phyloP scores from a whole-genome alignment of 2,113 vertebrate genomes.

The Pampusana beccarii region DNA sequence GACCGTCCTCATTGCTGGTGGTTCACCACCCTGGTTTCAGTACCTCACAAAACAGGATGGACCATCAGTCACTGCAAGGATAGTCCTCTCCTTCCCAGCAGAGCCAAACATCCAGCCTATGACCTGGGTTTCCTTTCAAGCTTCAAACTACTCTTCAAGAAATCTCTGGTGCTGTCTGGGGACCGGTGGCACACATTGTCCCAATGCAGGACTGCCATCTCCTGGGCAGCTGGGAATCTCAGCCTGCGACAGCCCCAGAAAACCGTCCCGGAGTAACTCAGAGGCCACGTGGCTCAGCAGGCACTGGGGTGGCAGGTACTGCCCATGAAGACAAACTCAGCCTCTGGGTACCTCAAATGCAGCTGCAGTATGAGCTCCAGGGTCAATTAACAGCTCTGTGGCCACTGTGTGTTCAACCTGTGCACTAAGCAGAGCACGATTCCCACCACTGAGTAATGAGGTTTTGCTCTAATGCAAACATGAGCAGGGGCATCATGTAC shows the following conservation, averaged over 20 bases:
- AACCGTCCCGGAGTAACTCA: not conserved
- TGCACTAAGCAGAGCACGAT: not conserved
- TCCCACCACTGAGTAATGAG: not conserved
- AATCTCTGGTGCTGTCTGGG: fast-evolving
- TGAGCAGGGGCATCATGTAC: too few species aligned
- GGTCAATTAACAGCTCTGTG: not conserved
- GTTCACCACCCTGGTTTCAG: not conserved
- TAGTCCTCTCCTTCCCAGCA: not conserved
- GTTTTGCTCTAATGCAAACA: not conserved
- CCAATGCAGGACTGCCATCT: conserved; percentile 28
- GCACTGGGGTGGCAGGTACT: fast-evolving
- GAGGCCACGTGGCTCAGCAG: not conserved
- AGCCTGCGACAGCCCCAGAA: not conserved
- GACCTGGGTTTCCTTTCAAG: not conserved
- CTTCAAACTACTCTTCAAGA: not conserved
- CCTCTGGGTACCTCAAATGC: not conserved
- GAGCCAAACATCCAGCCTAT: not conserved
- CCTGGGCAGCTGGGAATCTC: not conserved
- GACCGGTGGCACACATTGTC: not conserved
- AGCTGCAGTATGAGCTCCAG: not conserved
- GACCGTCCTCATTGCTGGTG: not conserved
- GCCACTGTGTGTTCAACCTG: not conserved
- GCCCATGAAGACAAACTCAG: not conserved
- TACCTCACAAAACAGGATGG: not conserved
- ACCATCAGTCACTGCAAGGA: not conserved